Conservation (phyloP, 2,888 invertebrate species). For the Drepana falcataria region DNA sequence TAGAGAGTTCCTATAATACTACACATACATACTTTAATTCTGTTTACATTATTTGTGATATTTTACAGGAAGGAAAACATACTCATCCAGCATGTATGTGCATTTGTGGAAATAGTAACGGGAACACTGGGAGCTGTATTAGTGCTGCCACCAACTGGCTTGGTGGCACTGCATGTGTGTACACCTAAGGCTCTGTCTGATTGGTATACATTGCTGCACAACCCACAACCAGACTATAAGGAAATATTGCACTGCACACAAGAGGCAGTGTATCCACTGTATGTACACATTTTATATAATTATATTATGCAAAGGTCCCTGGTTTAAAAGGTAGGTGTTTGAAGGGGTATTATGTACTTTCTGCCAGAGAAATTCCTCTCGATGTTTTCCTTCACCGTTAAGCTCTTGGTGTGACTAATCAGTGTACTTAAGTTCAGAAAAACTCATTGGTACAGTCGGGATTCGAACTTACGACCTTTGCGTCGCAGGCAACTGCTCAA, state of each 20-base stretch:
- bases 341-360: too few relatives aligned
- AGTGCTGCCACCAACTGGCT: slow-evolving; percentile 89
- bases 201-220: slow-evolving; percentile 97
- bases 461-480: too few relatives aligned
- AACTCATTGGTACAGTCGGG: too few relatives aligned
- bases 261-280: slow-evolving; percentile 98
- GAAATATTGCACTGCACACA: slow-evolving; percentile 95
- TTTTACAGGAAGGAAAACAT: slow-evolving; percentile 86
- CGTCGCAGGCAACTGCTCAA: too few relatives aligned
- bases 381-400: too few relatives aligned
- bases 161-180: slow-evolving; percentile 87
- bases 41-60: too few relatives aligned
- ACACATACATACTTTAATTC: neutral
- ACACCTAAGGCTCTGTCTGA: slow-evolving; percentile 89
- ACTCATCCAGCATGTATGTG: slow-evolving; percentile 87
- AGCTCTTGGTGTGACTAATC: too few relatives aligned
- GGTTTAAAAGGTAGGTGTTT: too few relatives aligned
- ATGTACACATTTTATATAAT: slow-evolving; percentile 52
- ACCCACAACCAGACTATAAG: slow-evolving; percentile 95
- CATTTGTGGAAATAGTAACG: slow-evolving; percentile 87
- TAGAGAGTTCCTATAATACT: too few relatives aligned
- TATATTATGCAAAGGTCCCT: too few relatives aligned
- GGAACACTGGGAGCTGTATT: slow-evolving; percentile 89
- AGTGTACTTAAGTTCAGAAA: too few relatives aligned
- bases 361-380: too few relatives aligned